Evolutionary conservation across 2,797 vertebrate genomes (phyloP), one percentile per base, ranked within the genome.

Genomic region (Sylvia borin): DNA sequence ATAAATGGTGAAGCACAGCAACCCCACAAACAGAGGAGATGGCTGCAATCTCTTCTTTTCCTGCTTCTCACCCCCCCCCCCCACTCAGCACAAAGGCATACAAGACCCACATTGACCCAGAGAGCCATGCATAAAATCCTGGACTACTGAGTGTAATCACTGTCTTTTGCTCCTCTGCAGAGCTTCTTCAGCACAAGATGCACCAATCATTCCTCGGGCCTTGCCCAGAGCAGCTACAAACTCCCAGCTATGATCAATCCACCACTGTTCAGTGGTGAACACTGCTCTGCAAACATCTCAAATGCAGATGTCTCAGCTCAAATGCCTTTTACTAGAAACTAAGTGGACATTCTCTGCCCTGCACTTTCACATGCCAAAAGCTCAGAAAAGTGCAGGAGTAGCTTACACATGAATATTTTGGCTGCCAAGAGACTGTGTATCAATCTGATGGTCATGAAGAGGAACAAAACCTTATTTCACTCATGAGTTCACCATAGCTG

Each of bases 71-170:
- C n/a, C n/a, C 42, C 62, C 51, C 60, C 40, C 43, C 43, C 16
- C 19, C 31, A 3, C 17, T 64, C 71, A 67, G n/a, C 15, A 21
- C 48, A 85, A 81, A 75, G n/a, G 32, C 17, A 36, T 6, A 58
- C 0, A 0, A 58, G 40, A 61, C 18, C 20, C 48, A 34, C 0
- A 0, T 1, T 24, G 34, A 90, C 5, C 21, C 62, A 50, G 29
- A 72, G 12, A 22, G 17, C 29, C 24, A 20, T 1, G 18, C 38
- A 65, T 50, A 67, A 92, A 91, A 68, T 25, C 36, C 58, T 42
- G 24, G 20, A n/a, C 24, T n/a, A 21, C 36, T 36, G 36, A 36
- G 26, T 25, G 36, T 18, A 51, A 75, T 38, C 40, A 17, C 3
- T 48, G 14, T 11, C 9, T 53, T 92, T 19, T 57, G 31, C 14